Evolutionary conservation across 1,140 invertebrate genomes (phyloP), one percentile per base, ranked within the genome.

Genomic region (Diploscapter pachys): DNA sequence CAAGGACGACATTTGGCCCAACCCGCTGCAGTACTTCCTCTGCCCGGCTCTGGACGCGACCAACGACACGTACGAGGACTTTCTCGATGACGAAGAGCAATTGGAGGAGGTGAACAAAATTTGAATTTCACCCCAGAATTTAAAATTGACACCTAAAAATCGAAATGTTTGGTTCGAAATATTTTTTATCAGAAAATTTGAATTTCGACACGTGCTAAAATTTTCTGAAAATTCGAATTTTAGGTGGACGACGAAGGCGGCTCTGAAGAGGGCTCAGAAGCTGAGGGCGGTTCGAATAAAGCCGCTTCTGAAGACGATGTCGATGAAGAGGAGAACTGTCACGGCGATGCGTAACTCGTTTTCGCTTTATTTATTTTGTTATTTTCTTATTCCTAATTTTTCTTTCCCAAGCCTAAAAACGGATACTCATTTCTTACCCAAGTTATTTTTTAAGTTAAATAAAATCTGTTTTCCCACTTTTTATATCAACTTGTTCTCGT

Each of bases 1-100:
- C 80, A 94, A 94, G 87, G 93, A 94, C 85, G 93, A 94, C 83
- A 90, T 95, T 84, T 95, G 92, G 92, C 91, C 92, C 63, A 95
- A 95, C 88, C 93, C 93, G 72, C 88, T 95, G 73, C 92, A 93
- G 87, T 94, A 93, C 89, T 93, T 92, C 86, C 86, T 94, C 79
- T 91, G 92, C 76, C 91, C 92, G 77, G 90, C 91, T 82, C 90
- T 90, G 83, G 89, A 89, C 6, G 89, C 89, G 52, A 89, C 89
- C 50, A 88, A 87, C 53, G 81, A 80, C 31, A 81, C 81, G 11
- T 76, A 80, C n/a, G 80, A 78, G 5, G 78, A 76, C 4, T 79
- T 76, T 50, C 75, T 79, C 48, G 83, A 75, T 55, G 85, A 83
- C n/a, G 84, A 82, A 3, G 72, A 75, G 6, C 78, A 71, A n/a